Conservation (phyloP, 2,888 invertebrate genomes). For the Pelosia muscerda region DNA sequence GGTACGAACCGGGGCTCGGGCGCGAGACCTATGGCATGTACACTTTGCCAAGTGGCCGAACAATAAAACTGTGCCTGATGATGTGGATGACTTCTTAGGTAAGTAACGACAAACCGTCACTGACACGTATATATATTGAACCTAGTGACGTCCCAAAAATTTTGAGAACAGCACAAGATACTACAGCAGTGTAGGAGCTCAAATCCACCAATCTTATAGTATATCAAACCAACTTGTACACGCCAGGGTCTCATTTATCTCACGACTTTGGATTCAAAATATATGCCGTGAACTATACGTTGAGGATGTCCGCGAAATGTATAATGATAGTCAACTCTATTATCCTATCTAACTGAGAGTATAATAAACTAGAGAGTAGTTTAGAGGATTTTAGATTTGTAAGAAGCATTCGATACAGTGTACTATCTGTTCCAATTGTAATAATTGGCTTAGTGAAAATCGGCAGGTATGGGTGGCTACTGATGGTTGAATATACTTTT, state of each 20-base stretch:
- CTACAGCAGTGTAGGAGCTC: too few relatives aligned
- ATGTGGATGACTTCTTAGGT: slow-evolving; percentile 88
- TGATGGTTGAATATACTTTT: neutral
- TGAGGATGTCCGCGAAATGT: neutral
- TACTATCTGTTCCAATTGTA: neutral
- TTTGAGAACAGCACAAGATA: too few relatives aligned
- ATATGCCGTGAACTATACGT: too few relatives aligned
- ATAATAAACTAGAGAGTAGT: too few relatives aligned
- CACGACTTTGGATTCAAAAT: too few relatives aligned
- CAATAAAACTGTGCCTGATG: slow-evolving; percentile 88
- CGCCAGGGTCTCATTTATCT: too few relatives aligned
- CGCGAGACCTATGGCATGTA: slow-evolving; percentile 91
- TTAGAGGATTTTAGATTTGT: neutral
- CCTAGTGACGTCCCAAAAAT: too few relatives aligned
- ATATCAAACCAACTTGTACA: too few relatives aligned
- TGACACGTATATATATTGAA: too few relatives aligned
- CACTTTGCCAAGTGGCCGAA: slow-evolving; percentile 92
- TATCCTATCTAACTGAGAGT: too few relatives aligned
- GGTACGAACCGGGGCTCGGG: slow-evolving; percentile 56
- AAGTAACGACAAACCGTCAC: slow-evolving; percentile 28
- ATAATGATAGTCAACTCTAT: too few relatives aligned
- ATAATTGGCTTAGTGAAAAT: neutral
- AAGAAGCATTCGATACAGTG: neutral
- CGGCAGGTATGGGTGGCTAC: neutral
- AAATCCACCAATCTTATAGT: too few relatives aligned